Evolutionary conservation across 2,797 vertebrate genomes (phyloP), one percentile per base, ranked within the genome.

Genomic region (Hemibagrus guttatus): DNA sequence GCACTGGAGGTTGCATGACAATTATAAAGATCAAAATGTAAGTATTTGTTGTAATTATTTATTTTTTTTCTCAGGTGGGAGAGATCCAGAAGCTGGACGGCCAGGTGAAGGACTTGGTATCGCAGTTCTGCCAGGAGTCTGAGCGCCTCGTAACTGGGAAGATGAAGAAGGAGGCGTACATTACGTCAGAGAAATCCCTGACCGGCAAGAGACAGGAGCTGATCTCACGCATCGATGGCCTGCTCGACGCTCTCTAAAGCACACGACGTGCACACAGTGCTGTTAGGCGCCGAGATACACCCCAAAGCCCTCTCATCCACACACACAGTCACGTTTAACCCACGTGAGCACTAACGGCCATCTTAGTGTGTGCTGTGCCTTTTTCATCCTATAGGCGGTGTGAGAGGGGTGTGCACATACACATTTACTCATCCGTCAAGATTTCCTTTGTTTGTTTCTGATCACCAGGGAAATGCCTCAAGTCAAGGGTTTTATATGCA

Each of bases 51-150:
- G 3, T 2, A 9, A 8, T 12, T 76, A 35, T 31, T 1, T 71
- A 21, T 72, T 46, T 39, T 82, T 54, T 17, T 64, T 56, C 0
- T 56, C 91, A 99, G 98, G 98, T 99, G 0, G 97, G 94, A 0
- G 98, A 99, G 93, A 96, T 99, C 89, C 98, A 99, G 95, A 99
- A 99, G 94, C 93, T 99, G 52, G 98, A 99, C 0, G 86, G 95
- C 3, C 97, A 98, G 89, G 96, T 99, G 86, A 99, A 99, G 95
- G 98, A 99, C 66, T 95, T 98, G 54, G 98, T 97, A 64, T 94
- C 96, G 39, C 98, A 98, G 90, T 97, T 97, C 0, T 97, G 97
- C 0, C 96, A 97, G 64, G 98, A 99, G 92, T 97, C 98, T 0
- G 98, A 99, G 93, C 95, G 98, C 11, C 94, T 99, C 90, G 98